Base-by-base conservation (phyloP, 1,140 invertebrate species). In the Atta texana region DNA sequence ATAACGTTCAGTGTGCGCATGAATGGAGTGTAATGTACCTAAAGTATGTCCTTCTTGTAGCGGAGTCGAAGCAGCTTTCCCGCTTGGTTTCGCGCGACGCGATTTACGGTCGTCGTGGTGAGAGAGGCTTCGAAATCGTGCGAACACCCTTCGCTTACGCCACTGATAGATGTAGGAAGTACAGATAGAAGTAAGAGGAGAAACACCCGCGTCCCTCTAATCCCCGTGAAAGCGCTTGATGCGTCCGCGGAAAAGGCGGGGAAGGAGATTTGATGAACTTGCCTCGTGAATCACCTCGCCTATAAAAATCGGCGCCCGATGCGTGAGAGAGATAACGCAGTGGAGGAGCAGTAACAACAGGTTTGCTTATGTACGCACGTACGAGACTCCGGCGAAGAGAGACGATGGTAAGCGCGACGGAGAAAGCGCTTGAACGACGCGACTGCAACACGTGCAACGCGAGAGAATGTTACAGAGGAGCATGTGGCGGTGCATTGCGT, bases 301-400 rank as follows among this genome's bases (percentile, higher is more conserved):
- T 91, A 89, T 89, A 94, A 94, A 94, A 94, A 94, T 94, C 87
- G 89, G 89, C 90, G 92, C 86, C 80, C 90, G 93, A 94, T 93
- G 93, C 92, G 92, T 82, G 89, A 92, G 89, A 90, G 90, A 94
- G 93, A 94, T 94, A 94, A 93, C 92, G 90, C 85, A 80, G 78
- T 78, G 87, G 89, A 90, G 91, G 93, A 93, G 92, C 89, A 89
- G 93, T 94, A 94, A 94, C 94, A 94, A 94, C 94, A 92, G 92
- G 92, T 94, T 93, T 94, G 89, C 92, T 86, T 88, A 88, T 90
- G 72, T 90, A 90, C 86, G 88, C 88, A 74, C 88, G 72, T 89
- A 89, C 24, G 49, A 63, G 85, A 8, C 10, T 14, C 64, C 28
- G 49, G 18, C 6, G 81, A 74, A 21, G 49, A 49, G 28, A 16